Conservation (phyloP, 2,888 invertebrate species). For the Eupeodes luniger region DNA sequence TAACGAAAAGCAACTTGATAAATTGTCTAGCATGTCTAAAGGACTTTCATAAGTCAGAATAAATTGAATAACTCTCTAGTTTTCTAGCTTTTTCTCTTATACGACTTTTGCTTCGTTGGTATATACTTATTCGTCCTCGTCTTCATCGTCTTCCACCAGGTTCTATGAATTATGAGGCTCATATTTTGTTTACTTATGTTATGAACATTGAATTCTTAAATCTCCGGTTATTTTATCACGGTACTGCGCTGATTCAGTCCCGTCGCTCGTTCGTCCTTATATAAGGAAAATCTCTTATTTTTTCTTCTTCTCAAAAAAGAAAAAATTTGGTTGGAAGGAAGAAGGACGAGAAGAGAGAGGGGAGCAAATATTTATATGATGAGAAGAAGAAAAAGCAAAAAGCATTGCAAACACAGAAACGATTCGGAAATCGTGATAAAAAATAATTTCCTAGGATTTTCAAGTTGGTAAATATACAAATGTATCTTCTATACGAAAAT, state of each 20-base stretch:
- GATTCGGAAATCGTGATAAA: conserved; percentile 73
- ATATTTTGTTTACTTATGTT: conserved; percentile 72
- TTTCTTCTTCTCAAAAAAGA: not conserved
- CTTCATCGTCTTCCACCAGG: not conserved
- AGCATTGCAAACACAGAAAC: conserved; percentile 70
- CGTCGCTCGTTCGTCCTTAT: not conserved
- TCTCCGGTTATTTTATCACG: conserved; percentile 10
- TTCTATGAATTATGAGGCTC: conserved; percentile 60
- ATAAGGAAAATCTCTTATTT: conserved; percentile 14
- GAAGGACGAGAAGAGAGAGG: not conserved
- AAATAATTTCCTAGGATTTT: conserved; percentile 74
- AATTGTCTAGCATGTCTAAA: conserved; percentile 75
- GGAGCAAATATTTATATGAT: not conserved
- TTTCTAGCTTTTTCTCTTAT: conserved; percentile 38
- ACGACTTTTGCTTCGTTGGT: not conserved
- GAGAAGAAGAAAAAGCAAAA: conserved; percentile 39
- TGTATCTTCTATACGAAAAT: conserved; percentile 13
- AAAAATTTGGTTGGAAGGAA: not conserved
- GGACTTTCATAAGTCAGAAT: conserved; percentile 75
- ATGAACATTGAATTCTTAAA: conserved; percentile 62
- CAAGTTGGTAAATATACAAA: conserved; percentile 42
- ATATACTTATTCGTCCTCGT: not conserved
- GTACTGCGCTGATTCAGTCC: not conserved
- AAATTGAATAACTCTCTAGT: conserved; percentile 74
- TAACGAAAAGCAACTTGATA: conserved; percentile 59